These are phyloP conservation scores for Lottia gigantea DNA, from an alignment of 2,888 invertebrate species.

Conservation along the genomic window DNA sequence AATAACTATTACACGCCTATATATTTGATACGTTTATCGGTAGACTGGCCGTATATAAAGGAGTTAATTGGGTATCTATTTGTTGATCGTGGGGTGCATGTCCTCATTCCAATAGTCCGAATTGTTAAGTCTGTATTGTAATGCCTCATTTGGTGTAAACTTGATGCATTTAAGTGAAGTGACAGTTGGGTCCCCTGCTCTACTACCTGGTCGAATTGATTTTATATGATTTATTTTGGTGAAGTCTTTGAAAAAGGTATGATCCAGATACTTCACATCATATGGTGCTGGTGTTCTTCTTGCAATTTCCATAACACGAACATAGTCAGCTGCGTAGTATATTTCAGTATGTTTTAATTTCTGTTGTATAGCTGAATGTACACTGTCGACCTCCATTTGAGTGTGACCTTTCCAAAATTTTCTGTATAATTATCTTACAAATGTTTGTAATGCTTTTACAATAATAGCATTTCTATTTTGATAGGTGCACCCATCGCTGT, in stretches of 20 bases:
- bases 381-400: slow-evolving; percentile 31
- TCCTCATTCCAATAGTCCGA: too few species aligned
- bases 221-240: slow-evolving; percentile 15
- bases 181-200: slow-evolving; percentile 23
- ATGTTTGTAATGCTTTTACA: too few species aligned
- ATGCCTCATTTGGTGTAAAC: slow-evolving; percentile 22
- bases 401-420: slow-evolving; percentile 31
- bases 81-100: too few species aligned
- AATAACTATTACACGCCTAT: too few species aligned
- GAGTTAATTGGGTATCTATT: too few species aligned
- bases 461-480: background rate
- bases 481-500: background rate
- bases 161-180: slow-evolving; percentile 21
- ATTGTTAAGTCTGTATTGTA: too few species aligned
- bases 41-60: too few species aligned
- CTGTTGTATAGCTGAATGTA: slow-evolving; percentile 24
- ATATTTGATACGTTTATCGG: too few species aligned
- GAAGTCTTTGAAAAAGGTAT: slow-evolving; percentile 26
- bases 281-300: slow-evolving; percentile 12
- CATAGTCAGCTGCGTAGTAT: slow-evolving; percentile 18
- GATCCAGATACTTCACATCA: slow-evolving; percentile 27
- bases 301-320: slow-evolving; percentile 13
- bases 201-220: slow-evolving; percentile 23
- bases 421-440: slow-evolving; percentile 20
- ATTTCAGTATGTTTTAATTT: slow-evolving; percentile 22